These are phyloP conservation scores for Botia almorhae DNA, from an alignment of 2,797 vertebrate species.

Conservation along the genomic window DNA sequence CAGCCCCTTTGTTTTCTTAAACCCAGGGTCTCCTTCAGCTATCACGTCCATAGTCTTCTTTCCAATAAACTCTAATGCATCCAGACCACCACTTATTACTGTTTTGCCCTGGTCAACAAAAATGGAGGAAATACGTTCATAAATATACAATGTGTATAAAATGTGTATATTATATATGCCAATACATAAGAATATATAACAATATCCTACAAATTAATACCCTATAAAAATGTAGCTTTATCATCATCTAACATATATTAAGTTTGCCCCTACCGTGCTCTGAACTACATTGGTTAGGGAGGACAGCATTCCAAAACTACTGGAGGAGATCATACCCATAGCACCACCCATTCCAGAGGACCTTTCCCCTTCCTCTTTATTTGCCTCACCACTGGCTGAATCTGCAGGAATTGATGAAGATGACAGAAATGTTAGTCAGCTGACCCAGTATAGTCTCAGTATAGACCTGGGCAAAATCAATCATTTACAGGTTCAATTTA, in stretches of 20 bases:
- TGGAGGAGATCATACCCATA: slow-evolving; percentile 89
- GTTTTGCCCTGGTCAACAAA: slow-evolving; percentile 84
- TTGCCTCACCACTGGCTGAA: slow-evolving; percentile 52
- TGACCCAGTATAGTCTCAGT: neutral
- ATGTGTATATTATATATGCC: neutral
- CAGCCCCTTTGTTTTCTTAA: slow-evolving; percentile 93
- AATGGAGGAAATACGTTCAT: neutral
- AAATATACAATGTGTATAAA: neutral
- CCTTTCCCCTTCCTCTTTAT: slow-evolving; percentile 63
- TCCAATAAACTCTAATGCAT: slow-evolving; percentile 97
- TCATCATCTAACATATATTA: neutral
- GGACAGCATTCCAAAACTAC: slow-evolving; percentile 85
- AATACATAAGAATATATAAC: neutral
- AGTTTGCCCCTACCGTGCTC: slow-evolving; percentile 85
- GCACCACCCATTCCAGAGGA: slow-evolving; percentile 77
- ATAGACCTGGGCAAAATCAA: neutral
- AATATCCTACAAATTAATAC: neutral
- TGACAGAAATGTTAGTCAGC: neutral
- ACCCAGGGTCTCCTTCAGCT: slow-evolving; percentile 96
- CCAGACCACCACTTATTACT: slow-evolving; percentile 90
- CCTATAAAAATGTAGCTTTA: neutral
- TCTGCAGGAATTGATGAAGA: slow-evolving; percentile 31
- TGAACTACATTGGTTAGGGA: slow-evolving; percentile 91
- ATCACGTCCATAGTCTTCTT: slow-evolving; percentile 99
- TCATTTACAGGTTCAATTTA: neutral